phyloP scores from a whole-genome alignment of 2,888 invertebrate genomes.

The Malacosoma neustria region DNA sequence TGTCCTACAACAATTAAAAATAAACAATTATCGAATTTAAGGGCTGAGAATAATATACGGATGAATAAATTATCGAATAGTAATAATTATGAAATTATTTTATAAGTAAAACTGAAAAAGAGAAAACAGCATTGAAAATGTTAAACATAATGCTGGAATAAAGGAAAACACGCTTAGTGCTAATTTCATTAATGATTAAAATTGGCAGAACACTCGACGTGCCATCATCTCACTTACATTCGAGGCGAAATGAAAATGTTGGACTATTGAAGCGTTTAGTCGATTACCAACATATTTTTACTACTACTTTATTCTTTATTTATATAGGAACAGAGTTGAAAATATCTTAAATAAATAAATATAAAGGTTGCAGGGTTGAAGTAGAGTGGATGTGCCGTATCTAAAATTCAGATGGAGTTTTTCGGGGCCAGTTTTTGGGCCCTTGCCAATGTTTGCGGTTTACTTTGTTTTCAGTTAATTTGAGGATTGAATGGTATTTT shows the following conservation, averaged over 20 bases:
- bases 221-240: conserved; percentile 3
- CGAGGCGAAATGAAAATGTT: conserved; percentile 40
- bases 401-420: conserved; percentile 53
- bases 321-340: conserved; percentile 11
- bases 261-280: conserved; percentile 33
- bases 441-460: conserved; percentile 29
- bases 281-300: conserved; percentile 29
- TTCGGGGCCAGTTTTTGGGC: conserved; percentile 29
- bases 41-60: too few relatives aligned
- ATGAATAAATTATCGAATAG: too few relatives aligned
- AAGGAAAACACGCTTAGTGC: background rate
- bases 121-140: too few relatives aligned
- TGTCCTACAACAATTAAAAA: too few relatives aligned
- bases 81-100: too few relatives aligned
- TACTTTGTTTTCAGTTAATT: conserved; percentile 56
- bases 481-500: conserved; percentile 22
- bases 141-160: background rate
- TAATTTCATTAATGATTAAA: background rate
- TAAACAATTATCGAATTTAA: too few relatives aligned
- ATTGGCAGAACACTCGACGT: background rate
- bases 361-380: conserved; percentile 26
- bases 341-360: conserved; percentile 11
- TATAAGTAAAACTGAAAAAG: too few relatives aligned
- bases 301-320: conserved; percentile 8
- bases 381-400: conserved; percentile 33